These are phyloP conservation scores for Drosophila ficusphila DNA, from an alignment of 1,140 invertebrate genomes.

Conservation along the genomic window DNA sequence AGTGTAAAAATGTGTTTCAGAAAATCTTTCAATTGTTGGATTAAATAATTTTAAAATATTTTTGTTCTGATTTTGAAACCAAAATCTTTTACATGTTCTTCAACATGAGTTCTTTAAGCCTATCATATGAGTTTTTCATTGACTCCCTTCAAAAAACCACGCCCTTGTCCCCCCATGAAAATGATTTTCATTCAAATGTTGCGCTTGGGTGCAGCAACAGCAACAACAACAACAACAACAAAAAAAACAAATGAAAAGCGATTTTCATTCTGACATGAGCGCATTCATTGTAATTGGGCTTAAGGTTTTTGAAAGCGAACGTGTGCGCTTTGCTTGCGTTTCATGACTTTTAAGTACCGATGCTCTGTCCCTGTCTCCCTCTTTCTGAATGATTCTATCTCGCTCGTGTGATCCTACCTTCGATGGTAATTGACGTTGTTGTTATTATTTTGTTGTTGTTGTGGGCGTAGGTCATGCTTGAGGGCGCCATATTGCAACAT, in stretches of 20 bases:
- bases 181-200: constrained; percentile 30
- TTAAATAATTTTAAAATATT: too few relatives aligned
- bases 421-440: constrained; percentile 29
- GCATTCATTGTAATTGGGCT: constrained; percentile 30
- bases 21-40: too few relatives aligned
- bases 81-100: background rate
- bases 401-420: constrained; percentile 11
- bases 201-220: constrained; percentile 34
- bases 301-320: constrained; percentile 22
- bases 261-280: constrained; percentile 43
- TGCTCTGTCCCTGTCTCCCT: background rate
- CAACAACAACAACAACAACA: constrained; percentile 18
- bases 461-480: constrained; percentile 76
- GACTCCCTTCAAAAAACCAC: background rate
- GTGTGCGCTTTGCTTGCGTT: constrained; percentile 9
- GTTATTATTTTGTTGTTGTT: constrained; percentile 38
- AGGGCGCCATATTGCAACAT: constrained; percentile 78
- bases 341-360: constrained; percentile 10
- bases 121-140: constrained; percentile 12
- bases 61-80: background rate
- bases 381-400: background rate
- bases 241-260: constrained; percentile 15
- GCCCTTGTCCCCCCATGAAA: constrained; percentile 10
- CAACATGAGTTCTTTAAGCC: background rate
- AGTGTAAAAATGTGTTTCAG: too few relatives aligned